Base-by-base conservation (phyloP, 2,797 vertebrate species). In the Anniella stebbinsi region DNA sequence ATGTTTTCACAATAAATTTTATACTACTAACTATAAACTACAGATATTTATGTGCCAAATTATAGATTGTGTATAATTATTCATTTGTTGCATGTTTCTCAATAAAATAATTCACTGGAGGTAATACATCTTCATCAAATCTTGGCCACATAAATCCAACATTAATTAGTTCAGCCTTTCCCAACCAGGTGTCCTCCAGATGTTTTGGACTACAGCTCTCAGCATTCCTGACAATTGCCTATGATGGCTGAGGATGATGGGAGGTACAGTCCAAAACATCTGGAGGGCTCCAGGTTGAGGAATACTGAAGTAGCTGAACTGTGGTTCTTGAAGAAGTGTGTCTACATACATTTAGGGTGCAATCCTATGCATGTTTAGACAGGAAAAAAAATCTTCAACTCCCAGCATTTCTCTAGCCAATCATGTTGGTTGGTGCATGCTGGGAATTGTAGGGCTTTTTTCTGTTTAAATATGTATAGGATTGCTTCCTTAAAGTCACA, bases 61-160 rank as follows among this genome's bases (percentile, higher is more conserved):
- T 54, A 8, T 70, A 89, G 38, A 28, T 45, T 89, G 84, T 73
- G 38, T 70, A 83, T 80, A 94, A 57, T 9, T 9, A 2, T 1
- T 73, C 45, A 41, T 92, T 87, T 75, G 38, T 67, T 41, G 0
- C 10, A 33, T 0, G 0, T 92, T 93, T 91, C 54, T 41, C 8
- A 1, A 36, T 63, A 85, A 69, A 85, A 36, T 45, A 63, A 76
- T 41, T 13, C 60, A 41, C n/a, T 2, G 15, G 80, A 41, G 2
- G 23, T 77, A 30, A 63, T 28, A 86, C 45, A 41, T 10, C 33
- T 76, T 60, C 10, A 54, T n/a, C 5, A 8, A 63, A 5, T 51
- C 18, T 84, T 45, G 25, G 4, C 15, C 54, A 63, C 3, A 33
- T 63, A 45, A 76, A 63, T 75, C 54, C 25, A 86, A 4, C 2